A percentile compares a stretch with the other conserved stretches of the same genome.
Evolutionary conservation across 2,113 vertebrate genomes (phyloP).

Genomic region (Nymphicus hollandicus): DNA sequence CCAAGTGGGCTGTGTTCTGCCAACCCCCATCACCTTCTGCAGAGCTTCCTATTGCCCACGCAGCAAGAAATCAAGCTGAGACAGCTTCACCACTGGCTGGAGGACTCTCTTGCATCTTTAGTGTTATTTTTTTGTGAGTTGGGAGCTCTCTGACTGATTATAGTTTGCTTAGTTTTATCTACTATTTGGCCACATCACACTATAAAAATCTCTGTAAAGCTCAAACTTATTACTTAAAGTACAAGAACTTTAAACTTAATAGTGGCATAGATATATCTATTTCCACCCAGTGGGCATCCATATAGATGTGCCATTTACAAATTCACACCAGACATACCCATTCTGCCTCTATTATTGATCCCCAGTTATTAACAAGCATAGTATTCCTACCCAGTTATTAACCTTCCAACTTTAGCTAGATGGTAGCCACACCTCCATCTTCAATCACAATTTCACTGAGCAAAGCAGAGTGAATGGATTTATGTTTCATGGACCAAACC

Average conservation of each 20-base stretch:
- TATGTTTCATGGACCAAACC: background rate
- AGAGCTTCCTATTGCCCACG: accelerated
- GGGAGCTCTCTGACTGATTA: background rate
- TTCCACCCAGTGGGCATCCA: background rate
- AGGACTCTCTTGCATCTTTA: background rate
- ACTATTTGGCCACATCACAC: background rate
- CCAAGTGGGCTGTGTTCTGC: background rate
- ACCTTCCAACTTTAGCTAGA: background rate
- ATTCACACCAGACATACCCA: background rate
- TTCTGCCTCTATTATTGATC: background rate
- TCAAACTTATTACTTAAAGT: background rate
- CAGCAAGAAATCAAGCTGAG: background rate
- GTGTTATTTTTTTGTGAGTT: background rate
- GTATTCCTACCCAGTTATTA: background rate
- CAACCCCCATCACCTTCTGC: background rate
- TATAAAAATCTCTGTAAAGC: background rate
- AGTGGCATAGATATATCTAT: background rate
- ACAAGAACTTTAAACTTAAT: background rate
- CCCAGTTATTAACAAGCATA: background rate
- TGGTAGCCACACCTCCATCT: background rate
- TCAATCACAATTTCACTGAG: background rate
- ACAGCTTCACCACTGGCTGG: background rate
- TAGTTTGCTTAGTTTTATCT: background rate
- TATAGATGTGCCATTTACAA: background rate
- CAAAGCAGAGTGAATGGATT: background rate